Percentiles rank a stretch among this genome's conserved stretches.
Evolutionary conservation across 2,797 vertebrate species (phyloP).

Genomic region (Brachyrhaphis roseni): DNA sequence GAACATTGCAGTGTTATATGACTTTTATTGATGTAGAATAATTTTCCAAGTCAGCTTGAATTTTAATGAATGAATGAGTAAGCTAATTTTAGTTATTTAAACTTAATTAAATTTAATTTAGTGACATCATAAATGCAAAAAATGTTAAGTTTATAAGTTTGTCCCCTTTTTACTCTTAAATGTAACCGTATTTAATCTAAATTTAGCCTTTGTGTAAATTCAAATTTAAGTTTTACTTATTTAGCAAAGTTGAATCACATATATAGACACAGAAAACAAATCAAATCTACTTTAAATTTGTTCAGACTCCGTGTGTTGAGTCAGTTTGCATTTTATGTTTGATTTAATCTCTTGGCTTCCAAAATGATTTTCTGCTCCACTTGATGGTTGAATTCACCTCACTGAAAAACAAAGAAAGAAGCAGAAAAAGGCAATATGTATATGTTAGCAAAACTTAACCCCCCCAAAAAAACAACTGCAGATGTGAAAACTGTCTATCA

Average conservation of each 20-base stretch:
- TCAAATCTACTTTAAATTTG: background rate
- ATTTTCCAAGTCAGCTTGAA: background rate
- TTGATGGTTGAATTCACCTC: background rate
- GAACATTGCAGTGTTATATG: background rate
- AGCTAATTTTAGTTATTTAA: background rate
- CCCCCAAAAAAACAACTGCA: constrained; percentile 22
- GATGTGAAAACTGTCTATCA: constrained; percentile 48
- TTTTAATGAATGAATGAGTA: background rate
- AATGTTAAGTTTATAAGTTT: background rate
- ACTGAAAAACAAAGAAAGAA: background rate
- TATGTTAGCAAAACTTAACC: constrained; percentile 2
- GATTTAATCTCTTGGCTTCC: background rate
- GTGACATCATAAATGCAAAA: too few species aligned
- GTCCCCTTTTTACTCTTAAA: background rate
- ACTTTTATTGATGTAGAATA: background rate
- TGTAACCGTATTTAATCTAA: background rate
- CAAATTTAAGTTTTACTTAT: background rate
- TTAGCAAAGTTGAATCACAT: background rate
- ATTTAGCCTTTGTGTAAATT: background rate
- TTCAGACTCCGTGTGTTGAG: background rate
- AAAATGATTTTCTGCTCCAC: background rate
- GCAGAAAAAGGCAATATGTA: background rate
- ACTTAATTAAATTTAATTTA: too few species aligned
- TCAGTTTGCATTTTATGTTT: background rate
- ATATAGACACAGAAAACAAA: background rate